phyloP scores from a whole-genome alignment of 2,113 vertebrate genomes.

The Halcyon malimbica region DNA sequence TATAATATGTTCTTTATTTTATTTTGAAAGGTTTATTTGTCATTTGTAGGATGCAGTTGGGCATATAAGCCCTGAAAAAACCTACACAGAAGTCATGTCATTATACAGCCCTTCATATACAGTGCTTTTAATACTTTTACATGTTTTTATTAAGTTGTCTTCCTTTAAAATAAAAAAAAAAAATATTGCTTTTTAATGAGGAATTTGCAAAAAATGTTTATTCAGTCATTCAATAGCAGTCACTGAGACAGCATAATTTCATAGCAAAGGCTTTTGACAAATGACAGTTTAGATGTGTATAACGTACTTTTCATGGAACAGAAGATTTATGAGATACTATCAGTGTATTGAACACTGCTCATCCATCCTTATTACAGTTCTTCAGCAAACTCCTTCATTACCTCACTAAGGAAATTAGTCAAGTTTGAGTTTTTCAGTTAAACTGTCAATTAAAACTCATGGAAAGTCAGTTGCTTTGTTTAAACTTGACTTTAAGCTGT shows the following conservation, averaged over 20 bases:
- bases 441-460: slow-evolving; percentile 34
- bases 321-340: slow-evolving; percentile 30
- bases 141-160: background rate
- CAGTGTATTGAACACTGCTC: background rate
- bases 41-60: background rate
- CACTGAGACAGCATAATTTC: background rate
- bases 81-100: background rate
- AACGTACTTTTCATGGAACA: background rate
- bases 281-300: background rate
- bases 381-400: background rate
- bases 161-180: background rate
- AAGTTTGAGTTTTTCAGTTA: slow-evolving; percentile 31
- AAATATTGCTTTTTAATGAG: slow-evolving; percentile 1
- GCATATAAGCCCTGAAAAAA: background rate
- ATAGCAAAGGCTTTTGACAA: background rate
- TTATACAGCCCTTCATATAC: background rate
- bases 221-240: background rate
- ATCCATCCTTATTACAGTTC: slow-evolving; percentile 11
- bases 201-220: background rate
- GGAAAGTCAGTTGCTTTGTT: slow-evolving; percentile 46
- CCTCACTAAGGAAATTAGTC: background rate
- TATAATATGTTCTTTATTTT: background rate
- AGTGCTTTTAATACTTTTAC: background rate
- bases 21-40: background rate
- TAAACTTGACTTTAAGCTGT: slow-evolving; percentile 29